Base-by-base conservation (phyloP, 2,797 vertebrate species). In the Parotocinclus haroldoi region DNA sequence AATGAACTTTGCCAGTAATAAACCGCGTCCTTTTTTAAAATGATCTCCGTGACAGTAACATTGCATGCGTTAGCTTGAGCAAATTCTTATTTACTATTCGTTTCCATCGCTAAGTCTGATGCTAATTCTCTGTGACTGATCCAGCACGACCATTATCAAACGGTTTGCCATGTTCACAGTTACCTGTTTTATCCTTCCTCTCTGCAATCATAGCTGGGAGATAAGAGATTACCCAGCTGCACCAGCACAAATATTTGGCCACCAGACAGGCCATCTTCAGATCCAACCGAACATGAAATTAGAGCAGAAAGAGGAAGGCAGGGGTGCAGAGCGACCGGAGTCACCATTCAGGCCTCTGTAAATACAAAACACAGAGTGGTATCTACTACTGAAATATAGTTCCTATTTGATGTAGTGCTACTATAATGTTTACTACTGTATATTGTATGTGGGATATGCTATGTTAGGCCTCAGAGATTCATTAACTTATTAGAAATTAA, bases 261-360 rank as follows among this genome's bases (percentile, higher is more conserved):
- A 75, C 67, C 68, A 80, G 83, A 88, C 88, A 86, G 89, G 84
- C 86, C 81, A 81, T 87, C 85, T 83, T 83, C 81, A 83, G 81
- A 87, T 44, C 83, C 90, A 89, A 72, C 84, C 46, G 85, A 85
- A 89, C 88, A 91, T 91, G 88, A 90, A 90, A 90, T 91, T 87
- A 89, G 83, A 68, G 8, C 81, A 66, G 81, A 65, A 72, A 37
- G 69, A 80, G 75, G 80, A 51, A 63, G 77, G 83, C 83, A 80
- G 73, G 77, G 81, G 73, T 66, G 76, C 59, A 60, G 55, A 66
- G 46, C 72, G 44, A 62, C 60, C 44, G 57, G 75, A 75, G 75
- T 71, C 72, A 73, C 42, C 49, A 71, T 62, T 71, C 67, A 76
- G 68, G 69, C 74, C 51, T 67, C 58, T 9, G 65, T 74, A 62